Conservation (phyloP, 2,797 vertebrate genomes). For the Octomys mimax region DNA sequence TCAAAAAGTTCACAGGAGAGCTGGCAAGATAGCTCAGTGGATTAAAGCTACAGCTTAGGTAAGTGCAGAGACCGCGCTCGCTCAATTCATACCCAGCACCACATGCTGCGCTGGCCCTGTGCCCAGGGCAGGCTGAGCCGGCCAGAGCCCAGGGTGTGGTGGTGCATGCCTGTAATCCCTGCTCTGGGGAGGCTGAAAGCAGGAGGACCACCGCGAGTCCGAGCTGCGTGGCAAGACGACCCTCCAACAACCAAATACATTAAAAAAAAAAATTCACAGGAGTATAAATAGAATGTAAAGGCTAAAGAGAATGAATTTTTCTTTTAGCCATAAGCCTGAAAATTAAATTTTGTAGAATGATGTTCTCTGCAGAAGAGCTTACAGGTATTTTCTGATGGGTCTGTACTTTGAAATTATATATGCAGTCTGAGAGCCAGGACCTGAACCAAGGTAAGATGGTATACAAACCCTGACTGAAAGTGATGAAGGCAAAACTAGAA, state of each 20-base stretch:
- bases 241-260: no score
- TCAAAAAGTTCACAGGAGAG: conserved; percentile 16
- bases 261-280: not conserved
- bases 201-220: no score
- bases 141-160: no score
- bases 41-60: no score
- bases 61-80: no score
- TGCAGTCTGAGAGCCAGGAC: not conserved
- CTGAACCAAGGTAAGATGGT: not conserved
- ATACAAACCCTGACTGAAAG: not conserved
- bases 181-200: no score
- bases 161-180: no score
- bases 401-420: conserved; percentile 43
- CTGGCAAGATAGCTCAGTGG: no score
- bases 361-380: conserved; percentile 8
- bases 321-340: conserved; percentile 9
- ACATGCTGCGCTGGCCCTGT: no score
- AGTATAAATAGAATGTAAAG: conserved; percentile 48
- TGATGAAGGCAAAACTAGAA: not conserved
- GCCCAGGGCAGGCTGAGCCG: no score
- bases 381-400: not conserved
- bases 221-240: no score
- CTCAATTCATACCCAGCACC: no score
- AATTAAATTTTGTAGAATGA: not conserved
- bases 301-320: not conserved